Conservation (phyloP, 1,140 invertebrate species). For the Lepidotrigona ventralis region DNA sequence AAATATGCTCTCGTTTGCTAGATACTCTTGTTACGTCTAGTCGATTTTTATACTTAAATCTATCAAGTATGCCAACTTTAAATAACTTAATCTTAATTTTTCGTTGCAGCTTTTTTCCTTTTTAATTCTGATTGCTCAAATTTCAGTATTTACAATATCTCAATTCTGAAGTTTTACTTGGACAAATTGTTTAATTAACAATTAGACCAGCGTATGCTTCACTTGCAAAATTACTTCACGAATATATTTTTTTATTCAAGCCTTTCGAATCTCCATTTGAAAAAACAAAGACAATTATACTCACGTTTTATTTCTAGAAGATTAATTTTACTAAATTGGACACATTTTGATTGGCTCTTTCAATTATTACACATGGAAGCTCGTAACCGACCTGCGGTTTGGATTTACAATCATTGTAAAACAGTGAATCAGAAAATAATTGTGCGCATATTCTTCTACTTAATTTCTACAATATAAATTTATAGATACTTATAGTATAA, state of each 20-base stretch:
- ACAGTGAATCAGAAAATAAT: constrained; percentile 11
- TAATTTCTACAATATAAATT: constrained; percentile 15
- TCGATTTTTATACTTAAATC: neutral
- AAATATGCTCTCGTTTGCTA: constrained; percentile 23
- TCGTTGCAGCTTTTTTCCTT: neutral
- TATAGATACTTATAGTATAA: neutral
- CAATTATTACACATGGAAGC: neutral
- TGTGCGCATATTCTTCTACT: neutral
- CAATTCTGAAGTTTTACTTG: neutral
- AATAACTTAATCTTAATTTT: neutral
- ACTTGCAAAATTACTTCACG: neutral
- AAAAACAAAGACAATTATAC: neutral
- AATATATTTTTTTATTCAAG: neutral
- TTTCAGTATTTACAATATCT: neutral
- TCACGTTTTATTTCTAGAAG: neutral
- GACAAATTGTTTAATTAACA: neutral
- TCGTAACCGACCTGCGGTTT: constrained; percentile 44
- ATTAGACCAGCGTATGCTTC: neutral
- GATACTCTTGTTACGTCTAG: neutral
- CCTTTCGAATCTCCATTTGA: neutral
- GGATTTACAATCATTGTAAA: neutral
- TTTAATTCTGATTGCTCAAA: neutral
- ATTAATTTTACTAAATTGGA: constrained; percentile 19
- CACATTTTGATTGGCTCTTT: neutral
- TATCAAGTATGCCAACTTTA: constrained; percentile 3